Evolutionary conservation across 2,797 vertebrate genomes (phyloP), one percentile per base, ranked within the genome.

Genomic region (Zenarchopterus dispar): DNA sequence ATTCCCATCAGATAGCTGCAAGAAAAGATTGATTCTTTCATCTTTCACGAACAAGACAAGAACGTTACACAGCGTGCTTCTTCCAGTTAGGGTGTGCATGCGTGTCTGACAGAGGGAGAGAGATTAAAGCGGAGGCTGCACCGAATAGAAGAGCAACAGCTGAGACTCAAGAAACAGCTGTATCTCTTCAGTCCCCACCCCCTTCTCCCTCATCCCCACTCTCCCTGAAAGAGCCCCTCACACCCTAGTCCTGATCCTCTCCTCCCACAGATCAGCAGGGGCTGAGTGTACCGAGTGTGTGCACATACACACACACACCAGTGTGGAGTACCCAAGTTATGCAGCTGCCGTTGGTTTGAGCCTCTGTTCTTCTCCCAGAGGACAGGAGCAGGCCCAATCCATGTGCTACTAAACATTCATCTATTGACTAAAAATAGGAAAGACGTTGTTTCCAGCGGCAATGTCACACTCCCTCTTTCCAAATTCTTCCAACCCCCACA

Each of bases 141-240:
- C 75, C 56, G n/a, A 79, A 84, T 70, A 80, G 85, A 84, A 65
- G 70, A 84, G 80, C 84, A 92, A 92, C 91, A 94, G 93, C 92
- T 92, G 92, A 88, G 81, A 78, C 73, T 66, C 62, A 72, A 84
- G 78, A 92, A 93, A 92, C 91, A 92, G 93, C 91, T 92, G 91
- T 89, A 92, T 89, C 76, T 75, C 84, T 85, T 91, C 86, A 84
- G 56, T 15, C 59, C 59, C 71, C 62, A 18, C 60, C 74, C 62
- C 44, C 52, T 62, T 24, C 21, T 18, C 67, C 54, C 62, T 57
- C 56, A 18, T 51, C 68, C 56, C 56, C 16, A 44, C 68, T 65
- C 70, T 62, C 76, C 80, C 81, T 69, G 56, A 84, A 82, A 53
- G 76, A 83, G 77, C 80, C 84, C 75, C 88, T 76, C 73, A 84